Base-by-base conservation (phyloP, 2,888 invertebrate species). In the Catocala sponsa region DNA sequence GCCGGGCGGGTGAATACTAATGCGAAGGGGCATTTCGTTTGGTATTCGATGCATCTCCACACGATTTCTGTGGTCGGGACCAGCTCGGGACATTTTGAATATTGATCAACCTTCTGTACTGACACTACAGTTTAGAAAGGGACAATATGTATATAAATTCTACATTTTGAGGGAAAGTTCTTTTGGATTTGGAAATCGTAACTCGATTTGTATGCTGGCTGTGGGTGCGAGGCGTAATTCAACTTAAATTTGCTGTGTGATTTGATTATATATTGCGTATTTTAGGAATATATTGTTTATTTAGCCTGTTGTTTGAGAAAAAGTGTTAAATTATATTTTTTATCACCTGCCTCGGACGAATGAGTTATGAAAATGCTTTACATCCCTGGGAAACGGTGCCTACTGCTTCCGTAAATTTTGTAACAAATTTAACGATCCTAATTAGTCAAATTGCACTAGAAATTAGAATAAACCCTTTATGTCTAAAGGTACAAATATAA, bases 51-150 rank as follows among this genome's bases (percentile, higher is more conserved):
- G 72, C 86, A 81, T 79, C 82, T 78, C 74, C 82, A 83, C 92
- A 93, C 93, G 92, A 92, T 92, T 91, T 91, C 92, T 91, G 90
- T 88, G 85, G 87, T 85, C 88, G 85, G 84, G 86, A 82, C 88
- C 82, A 80, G 74, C 86, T 80, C 79, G 80, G 82, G 82, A 81
- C 88, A 82, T 88, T 88, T 90, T 88, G 92, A 91, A 94, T 94
- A 92, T 91, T 93, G 91, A 94, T 92, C 85, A 87, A 71, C 68
- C 51, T 59, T 32, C 38, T 43, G 5, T 43, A 69, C 66, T 64
- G 72, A 63, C 74, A 71, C 65, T 65, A 76, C 65, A 67, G 72
- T 72, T 76, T 77, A 77, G 80, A 80, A 78, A 77, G 72, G 76
- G 79, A 74, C 80, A 78, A 74, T 84, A 66, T 73, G 70, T 75